These are phyloP conservation scores for Machimus rusticus DNA, from an alignment of 2,888 invertebrate genomes.

Conservation along the genomic window DNA sequence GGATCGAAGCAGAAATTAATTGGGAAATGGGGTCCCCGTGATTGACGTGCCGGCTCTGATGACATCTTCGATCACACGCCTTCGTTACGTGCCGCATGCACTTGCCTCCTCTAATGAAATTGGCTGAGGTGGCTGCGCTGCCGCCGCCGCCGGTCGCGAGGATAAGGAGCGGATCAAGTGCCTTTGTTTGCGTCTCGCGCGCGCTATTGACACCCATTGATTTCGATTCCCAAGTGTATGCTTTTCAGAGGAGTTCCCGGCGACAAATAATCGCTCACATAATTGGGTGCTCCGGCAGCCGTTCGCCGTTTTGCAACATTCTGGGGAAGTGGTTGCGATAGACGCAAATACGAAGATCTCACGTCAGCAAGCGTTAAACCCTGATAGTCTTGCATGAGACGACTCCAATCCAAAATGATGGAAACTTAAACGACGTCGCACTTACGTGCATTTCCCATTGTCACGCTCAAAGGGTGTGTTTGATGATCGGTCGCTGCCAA, in stretches of 20 bases:
- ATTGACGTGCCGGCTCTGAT: slow-evolving; percentile 21
- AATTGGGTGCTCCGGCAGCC: neutral
- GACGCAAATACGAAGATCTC: neutral
- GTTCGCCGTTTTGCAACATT: neutral
- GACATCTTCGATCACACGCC: slow-evolving; percentile 5
- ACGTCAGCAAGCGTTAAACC: neutral
- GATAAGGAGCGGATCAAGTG: neutral
- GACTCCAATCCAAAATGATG: neutral
- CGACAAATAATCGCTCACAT: neutral
- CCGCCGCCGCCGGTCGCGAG: neutral
- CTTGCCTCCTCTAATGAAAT: neutral
- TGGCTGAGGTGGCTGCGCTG: neutral
- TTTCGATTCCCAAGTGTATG: neutral
- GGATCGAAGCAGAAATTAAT: slow-evolving; percentile 14
- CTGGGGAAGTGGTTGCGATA: neutral
- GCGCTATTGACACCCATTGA: neutral
- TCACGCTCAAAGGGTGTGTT: slow-evolving; percentile 14
- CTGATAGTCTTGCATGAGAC: neutral
- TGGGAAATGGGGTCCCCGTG: slow-evolving; percentile 28
- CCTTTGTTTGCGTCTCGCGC: neutral
- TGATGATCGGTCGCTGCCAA: neutral
- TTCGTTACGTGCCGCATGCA: neutral
- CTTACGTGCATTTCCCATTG: neutral
- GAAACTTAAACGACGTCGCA: neutral
- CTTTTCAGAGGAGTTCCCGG: neutral